phyloP scores from a whole-genome alignment of 92 coral and sea anemone genomes.

The Phenganax stokvisi region DNA sequence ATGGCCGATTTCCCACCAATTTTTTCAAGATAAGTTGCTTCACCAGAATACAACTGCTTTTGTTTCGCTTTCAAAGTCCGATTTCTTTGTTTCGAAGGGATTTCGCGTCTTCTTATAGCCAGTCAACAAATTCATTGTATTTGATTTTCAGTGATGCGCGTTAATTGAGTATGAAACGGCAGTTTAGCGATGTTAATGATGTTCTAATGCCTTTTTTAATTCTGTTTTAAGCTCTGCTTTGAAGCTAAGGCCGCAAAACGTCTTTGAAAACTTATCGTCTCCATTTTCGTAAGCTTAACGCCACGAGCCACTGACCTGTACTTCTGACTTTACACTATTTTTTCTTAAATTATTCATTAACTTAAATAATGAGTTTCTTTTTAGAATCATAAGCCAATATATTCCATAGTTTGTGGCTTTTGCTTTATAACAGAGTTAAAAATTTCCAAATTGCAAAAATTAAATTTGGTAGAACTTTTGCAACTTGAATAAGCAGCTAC shows the following conservation, averaged over 20 bases:
- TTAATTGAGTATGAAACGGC: background rate
- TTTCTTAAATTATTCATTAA: no score
- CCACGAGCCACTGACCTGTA: background rate
- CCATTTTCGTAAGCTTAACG: background rate
- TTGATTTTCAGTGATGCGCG: background rate
- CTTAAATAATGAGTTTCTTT: no score
- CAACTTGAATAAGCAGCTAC: no score
- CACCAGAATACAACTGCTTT: constrained; percentile 31
- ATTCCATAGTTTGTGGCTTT: no score
- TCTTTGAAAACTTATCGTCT: background rate
- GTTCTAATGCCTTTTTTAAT: background rate
- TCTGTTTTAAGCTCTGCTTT: background rate
- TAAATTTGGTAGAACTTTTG: no score
- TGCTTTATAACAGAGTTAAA: no score
- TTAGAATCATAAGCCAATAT: no score
- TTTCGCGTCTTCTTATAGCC: background rate
- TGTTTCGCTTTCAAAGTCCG: constrained; percentile 24
- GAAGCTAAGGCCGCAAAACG: background rate
- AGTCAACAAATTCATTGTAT: background rate
- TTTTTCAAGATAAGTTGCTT: background rate
- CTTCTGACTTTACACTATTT: no score
- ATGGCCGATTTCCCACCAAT: constrained; percentile 5
- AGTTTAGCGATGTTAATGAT: background rate
- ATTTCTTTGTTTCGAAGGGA: background rate
- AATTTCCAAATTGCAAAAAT: no score